Base-by-base conservation (phyloP, 1,140 invertebrate species). In the Drosophila subpulchrella region DNA sequence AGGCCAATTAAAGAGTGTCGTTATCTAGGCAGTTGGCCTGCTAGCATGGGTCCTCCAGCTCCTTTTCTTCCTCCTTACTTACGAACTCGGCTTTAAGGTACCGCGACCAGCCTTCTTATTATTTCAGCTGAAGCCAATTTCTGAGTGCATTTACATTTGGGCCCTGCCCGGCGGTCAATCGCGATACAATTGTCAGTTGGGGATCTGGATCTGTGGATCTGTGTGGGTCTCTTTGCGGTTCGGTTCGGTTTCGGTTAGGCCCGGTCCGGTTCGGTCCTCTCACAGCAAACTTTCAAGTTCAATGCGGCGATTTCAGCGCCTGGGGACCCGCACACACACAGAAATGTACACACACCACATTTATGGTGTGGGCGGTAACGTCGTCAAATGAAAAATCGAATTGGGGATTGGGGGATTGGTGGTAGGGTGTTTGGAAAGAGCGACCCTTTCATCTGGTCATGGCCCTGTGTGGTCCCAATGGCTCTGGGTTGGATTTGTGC, bases 331-430 rank as follows among this genome's bases (percentile, higher is more conserved):
- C 15, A 42, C 32, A 66, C 44, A 65, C 54, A 60, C 34, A 57
- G 34, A 20, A 10, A 66, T 48, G 59, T 32, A 58, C 46, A 67
- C 24, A 56, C 44, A 61, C 20, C 63, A 55, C 81, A 85, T 74
- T 84, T 81, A 81, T 85, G 73, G 81, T 68, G 82, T 85, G 78
- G 81, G 78, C 78, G 78, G 83, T 53, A 72, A 59, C 81, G 60
- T 88, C 78, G 79, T 89, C 84, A 89, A 88, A 83, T 88, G 84
- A 88, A 83, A 89, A 88, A 88, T 88, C 83, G 83, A 88, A 83
- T 44, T 17, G 27, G 36, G 47, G 42, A 15, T 41, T 5, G 27
- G 27, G 39, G 51, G 13, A 42, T 20, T 24, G 48, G 24, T 41
- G n/a, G 39, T n/a, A 11, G 38, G 7, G 41, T 20, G 3, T 27